A percentile compares a stretch with the other conserved stretches of the same genome.
Conservation (phyloP, 2,113 vertebrate genomes). For the Jaculus jaculus region DNA sequence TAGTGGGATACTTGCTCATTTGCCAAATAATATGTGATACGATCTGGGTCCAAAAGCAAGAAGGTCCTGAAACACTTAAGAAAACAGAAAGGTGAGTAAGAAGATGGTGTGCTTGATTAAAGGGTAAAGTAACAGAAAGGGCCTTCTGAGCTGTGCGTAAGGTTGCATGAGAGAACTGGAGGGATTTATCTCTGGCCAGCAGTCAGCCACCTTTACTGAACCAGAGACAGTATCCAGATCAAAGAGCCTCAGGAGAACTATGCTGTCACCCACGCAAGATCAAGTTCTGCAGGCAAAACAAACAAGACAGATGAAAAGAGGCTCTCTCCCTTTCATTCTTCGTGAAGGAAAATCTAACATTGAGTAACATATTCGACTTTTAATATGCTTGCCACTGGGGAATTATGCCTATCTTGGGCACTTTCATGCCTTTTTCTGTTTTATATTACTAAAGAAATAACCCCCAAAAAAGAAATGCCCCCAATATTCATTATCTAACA, state of each 20-base stretch:
- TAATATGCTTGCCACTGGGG: not conserved
- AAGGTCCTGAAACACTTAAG: not conserved
- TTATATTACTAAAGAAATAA: not conserved
- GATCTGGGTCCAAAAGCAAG: not conserved
- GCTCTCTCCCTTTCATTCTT: not conserved
- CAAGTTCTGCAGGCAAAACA: conserved; percentile 23
- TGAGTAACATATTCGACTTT: not conserved
- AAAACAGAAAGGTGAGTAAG: conserved; percentile 12
- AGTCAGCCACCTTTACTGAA: conserved; percentile 24
- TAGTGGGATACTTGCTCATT: not conserved
- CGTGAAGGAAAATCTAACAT: not conserved
- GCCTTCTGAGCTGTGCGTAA: not conserved
- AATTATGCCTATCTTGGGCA: not conserved
- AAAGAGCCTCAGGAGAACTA: conserved; percentile 31
- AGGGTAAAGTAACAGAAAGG: not conserved
- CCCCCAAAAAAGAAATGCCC: not conserved
- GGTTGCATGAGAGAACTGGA: not conserved
- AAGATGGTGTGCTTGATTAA: not conserved
- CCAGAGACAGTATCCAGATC: not conserved
- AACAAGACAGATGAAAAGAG: conserved; percentile 8
- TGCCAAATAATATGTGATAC: not conserved
- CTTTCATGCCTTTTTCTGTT: not conserved
- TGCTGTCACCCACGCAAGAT: not conserved
- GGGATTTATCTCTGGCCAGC: conserved; percentile 9
- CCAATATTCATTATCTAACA: not conserved